Evolutionary conservation across 2,113 vertebrate species (phyloP), one percentile per base, ranked within the genome.

Genomic region (Leptodactylus fuscus): DNA sequence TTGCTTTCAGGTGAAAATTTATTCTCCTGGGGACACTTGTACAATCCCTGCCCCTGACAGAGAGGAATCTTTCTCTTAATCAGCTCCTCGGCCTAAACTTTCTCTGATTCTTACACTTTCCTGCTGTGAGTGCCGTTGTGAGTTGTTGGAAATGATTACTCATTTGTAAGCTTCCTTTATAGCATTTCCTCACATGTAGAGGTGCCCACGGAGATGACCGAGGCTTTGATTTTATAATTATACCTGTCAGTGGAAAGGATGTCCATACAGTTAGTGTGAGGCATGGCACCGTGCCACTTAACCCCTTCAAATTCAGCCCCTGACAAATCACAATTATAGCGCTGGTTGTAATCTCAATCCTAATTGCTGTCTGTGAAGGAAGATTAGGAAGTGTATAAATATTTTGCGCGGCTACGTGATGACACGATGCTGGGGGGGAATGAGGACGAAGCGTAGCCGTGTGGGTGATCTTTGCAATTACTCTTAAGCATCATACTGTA

Each of bases 111-210:
- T 92, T 93, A 91, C 92, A 93, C 91, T 91, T 91, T 88, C 96
- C 92, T 86, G 95, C 96, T 95, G 96, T 83, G 96, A 95, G 91
- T 88, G 91, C 94, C 88, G 93, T 96, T 96, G 96, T 91, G 96
- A 95, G 92, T 92, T 95, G 93, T 92, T 95, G 93, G 94, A 92
- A 92, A 96, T 95, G 91, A 96, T 95, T 96, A 97, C 96, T 97
- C 94, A 95, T 96, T 95, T 95, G 92, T 95, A 93, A 93, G 91
- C 94, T 95, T 95, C 93, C 94, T 97, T 97, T 96, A 95, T 96
- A 96, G 96, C 95, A 94, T 96, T 97, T 97, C 93, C 87, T 92
- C 96, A 94, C 93, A 94, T 92, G 90, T 93, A 92, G 90, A 92
- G 88, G 88, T 94, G 88, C 92, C 94, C 94, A 90, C 92, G 87